Percentiles rank a stretch among this genome's conserved stretches.
These are phyloP conservation scores for Plotosus lineatus DNA, from an alignment of 2,113 vertebrate genomes.

Conservation along the genomic window DNA sequence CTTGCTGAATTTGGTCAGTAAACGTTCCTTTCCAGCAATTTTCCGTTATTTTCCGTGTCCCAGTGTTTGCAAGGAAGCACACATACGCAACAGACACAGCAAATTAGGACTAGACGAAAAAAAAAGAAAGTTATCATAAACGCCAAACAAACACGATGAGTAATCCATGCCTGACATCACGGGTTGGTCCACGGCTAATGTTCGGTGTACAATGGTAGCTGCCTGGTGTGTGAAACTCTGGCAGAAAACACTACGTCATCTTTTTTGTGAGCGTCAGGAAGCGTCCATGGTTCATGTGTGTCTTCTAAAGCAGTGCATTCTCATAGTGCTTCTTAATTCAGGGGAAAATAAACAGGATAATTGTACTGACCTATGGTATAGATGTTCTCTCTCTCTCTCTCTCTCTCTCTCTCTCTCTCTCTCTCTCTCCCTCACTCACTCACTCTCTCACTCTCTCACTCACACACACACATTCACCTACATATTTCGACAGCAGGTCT, in stretches of 20 bases:
- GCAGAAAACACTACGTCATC: neutral
- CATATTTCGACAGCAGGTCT: slow-evolving; percentile 6
- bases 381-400: neutral
- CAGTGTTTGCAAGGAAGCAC: too few species aligned
- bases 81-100: neutral
- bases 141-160: neutral
- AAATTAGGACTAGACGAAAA: neutral
- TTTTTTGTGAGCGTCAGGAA: neutral
- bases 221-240: neutral
- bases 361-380: neutral
- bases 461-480: slow-evolving; percentile 3
- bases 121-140: neutral
- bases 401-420: neutral
- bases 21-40: neutral
- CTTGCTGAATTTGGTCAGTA: neutral
- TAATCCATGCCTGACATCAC: neutral
- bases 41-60: neutral
- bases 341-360: neutral
- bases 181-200: neutral
- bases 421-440: too few species aligned
- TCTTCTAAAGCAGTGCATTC: slow-evolving; percentile 11
- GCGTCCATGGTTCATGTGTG: neutral
- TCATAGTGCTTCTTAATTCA: neutral
- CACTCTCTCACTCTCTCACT: too few species aligned
- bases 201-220: neutral